Conservation (phyloP, 2,113 vertebrate species). For the Sinocyclocheilus maitianheensis region DNA sequence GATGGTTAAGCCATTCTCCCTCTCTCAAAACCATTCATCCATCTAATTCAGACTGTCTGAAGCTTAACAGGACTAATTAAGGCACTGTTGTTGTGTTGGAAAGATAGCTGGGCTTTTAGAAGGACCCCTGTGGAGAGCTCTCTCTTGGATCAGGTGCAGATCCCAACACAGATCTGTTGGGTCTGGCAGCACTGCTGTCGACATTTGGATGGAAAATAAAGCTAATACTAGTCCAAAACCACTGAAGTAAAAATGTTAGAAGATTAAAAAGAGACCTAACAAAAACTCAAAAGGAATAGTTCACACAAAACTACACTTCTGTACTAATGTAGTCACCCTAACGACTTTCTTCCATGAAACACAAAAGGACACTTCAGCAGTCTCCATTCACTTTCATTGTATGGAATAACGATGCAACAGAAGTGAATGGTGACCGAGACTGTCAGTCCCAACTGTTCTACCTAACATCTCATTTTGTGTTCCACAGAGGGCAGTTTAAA, state of each 20-base stretch:
- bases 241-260: background rate
- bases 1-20: constrained; percentile 21
- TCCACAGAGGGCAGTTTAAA: constrained; percentile 4
- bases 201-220: constrained; percentile 24
- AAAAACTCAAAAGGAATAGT: background rate
- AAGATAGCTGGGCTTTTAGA: constrained; percentile 49
- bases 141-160: constrained; percentile 34
- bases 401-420: background rate
- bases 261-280: background rate
- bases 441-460: background rate
- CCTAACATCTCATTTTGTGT: constrained; percentile 12
- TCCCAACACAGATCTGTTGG: constrained; percentile 22
- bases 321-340: background rate
- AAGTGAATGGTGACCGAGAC: background rate
- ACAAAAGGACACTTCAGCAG: background rate
- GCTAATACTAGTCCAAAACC: background rate
- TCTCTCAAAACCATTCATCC: constrained; percentile 12
- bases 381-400: constrained; percentile 5
- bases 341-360: background rate
- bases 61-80: constrained; percentile 52
- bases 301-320: background rate
- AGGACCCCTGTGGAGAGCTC: constrained; percentile 49
- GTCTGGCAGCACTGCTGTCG: constrained; percentile 21
- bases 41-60: constrained; percentile 39
- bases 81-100: constrained; percentile 44